Conservation (phyloP, 2,797 vertebrate genomes). For the Anguilla marmorata region DNA sequence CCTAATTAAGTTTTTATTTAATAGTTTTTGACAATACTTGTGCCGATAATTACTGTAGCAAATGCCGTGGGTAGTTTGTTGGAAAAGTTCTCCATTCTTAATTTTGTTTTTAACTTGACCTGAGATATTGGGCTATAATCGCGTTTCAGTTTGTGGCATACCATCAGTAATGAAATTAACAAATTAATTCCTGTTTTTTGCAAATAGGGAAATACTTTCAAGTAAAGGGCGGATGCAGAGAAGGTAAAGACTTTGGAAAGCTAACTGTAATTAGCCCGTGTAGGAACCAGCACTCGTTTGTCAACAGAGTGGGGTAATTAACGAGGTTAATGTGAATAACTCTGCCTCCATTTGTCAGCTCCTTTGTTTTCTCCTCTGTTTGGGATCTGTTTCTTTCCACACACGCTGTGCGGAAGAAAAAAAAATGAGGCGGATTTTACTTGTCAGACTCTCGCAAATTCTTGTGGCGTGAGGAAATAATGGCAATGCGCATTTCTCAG, state of each 20-base stretch:
- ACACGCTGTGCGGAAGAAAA: conserved; percentile 19
- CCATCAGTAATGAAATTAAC: background rate
- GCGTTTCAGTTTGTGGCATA: background rate
- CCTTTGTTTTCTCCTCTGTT: conserved; percentile 53
- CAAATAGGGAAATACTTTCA: background rate
- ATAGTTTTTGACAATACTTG: background rate
- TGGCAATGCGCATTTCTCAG: background rate
- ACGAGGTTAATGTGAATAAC: conserved; percentile 9
- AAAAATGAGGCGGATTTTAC: background rate
- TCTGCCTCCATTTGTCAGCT: conserved; percentile 57
- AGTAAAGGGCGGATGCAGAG: conserved; percentile 8
- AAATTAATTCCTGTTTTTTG: background rate
- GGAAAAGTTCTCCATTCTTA: background rate
- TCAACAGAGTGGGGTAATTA: conserved; percentile 26
- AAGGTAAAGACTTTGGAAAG: conserved; percentile 17
- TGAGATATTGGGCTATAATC: background rate
- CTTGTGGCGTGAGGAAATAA: background rate
- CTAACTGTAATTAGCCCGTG: conserved; percentile 34
- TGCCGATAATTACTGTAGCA: background rate
- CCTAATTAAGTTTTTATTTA: background rate
- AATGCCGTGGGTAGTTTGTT: background rate
- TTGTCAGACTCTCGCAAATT: background rate
- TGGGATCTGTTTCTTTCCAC: conserved; percentile 46
- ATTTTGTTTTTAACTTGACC: background rate
- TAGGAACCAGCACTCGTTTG: conserved; percentile 46